A percentile compares a stretch with the other conserved stretches of the same genome.
phyloP scores from a whole-genome alignment of 2,888 invertebrate species.

The Mongoloraphidia duomilia region DNA sequence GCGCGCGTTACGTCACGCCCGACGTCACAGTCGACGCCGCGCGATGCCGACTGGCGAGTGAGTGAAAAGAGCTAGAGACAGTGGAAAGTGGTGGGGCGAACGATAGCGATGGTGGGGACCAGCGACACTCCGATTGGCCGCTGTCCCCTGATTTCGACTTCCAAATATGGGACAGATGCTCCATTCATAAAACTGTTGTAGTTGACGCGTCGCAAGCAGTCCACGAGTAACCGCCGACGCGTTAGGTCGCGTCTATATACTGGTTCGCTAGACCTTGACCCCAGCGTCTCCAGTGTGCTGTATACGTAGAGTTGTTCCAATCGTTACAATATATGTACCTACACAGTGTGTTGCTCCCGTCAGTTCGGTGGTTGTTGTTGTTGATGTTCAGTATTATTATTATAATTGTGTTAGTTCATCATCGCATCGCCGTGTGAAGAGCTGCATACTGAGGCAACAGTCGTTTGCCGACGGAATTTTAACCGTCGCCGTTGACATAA shows the following conservation, averaged over 20 bases:
- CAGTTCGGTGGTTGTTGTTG: too few species aligned
- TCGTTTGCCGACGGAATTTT: too few species aligned
- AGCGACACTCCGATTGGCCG: constrained; percentile 35
- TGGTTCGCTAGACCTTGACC: constrained; percentile 12
- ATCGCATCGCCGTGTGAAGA: neutral
- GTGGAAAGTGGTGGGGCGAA: neutral
- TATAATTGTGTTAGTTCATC: too few species aligned
- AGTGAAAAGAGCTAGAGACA: constrained; percentile 6
- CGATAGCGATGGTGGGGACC: constrained; percentile 17
- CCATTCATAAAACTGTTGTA: constrained; percentile 70
- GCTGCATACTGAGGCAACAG: neutral
- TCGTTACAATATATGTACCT: neutral
- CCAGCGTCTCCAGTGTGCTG: neutral
- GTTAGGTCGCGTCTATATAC: constrained; percentile 15
- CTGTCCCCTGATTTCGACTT: constrained; percentile 41
- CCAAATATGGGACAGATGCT: constrained; percentile 74
- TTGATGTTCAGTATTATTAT: too few species aligned
- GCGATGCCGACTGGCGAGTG: constrained; percentile 6
- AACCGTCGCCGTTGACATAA: too few species aligned
- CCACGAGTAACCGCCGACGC: constrained; percentile 33
- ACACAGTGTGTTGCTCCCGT: too few species aligned
- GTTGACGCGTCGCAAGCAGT: constrained; percentile 54
- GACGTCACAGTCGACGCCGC: constrained; percentile 23
- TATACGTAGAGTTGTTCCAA: neutral
- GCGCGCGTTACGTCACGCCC: constrained; percentile 25